phyloP scores from a whole-genome alignment of 2,797 vertebrate genomes.

The Fringilla coelebs region DNA sequence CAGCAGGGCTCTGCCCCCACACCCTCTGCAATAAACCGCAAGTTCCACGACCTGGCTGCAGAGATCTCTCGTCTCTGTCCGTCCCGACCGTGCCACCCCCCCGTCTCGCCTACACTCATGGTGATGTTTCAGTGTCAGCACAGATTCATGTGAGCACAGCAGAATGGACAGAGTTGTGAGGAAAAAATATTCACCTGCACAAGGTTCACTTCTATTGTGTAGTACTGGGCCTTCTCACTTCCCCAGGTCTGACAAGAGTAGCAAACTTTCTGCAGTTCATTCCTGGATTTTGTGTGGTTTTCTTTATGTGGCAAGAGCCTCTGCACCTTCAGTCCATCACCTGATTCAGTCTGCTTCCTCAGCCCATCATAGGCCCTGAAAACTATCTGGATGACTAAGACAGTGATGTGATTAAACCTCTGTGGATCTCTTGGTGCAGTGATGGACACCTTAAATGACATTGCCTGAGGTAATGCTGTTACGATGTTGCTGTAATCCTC shows the following conservation, averaged over 20 bases:
- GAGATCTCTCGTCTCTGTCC: no score
- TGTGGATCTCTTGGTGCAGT: neutral
- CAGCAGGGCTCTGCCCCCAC: no score
- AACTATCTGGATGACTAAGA: neutral
- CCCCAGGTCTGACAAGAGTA: neutral
- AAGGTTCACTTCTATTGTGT: neutral
- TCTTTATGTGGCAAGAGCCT: neutral
- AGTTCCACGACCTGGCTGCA: no score
- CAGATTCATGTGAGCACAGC: neutral
- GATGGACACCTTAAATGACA: neutral
- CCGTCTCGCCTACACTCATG: no score
- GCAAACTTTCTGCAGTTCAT: neutral
- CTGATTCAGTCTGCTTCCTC: neutral
- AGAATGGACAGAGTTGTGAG: neutral
- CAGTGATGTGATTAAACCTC: neutral
- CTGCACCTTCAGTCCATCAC: neutral
- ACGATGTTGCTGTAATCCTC: neutral
- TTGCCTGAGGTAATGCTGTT: neutral
- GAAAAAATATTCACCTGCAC: neutral
- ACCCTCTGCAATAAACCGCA: no score
- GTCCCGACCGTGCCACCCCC: no score
- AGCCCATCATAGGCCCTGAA: neutral
- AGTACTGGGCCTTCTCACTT: neutral
- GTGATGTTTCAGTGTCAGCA: neutral
- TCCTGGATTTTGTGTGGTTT: neutral